Evolutionary conservation across 2,888 invertebrate species (phyloP).

Genomic region (Agonopterix arenella): DNA sequence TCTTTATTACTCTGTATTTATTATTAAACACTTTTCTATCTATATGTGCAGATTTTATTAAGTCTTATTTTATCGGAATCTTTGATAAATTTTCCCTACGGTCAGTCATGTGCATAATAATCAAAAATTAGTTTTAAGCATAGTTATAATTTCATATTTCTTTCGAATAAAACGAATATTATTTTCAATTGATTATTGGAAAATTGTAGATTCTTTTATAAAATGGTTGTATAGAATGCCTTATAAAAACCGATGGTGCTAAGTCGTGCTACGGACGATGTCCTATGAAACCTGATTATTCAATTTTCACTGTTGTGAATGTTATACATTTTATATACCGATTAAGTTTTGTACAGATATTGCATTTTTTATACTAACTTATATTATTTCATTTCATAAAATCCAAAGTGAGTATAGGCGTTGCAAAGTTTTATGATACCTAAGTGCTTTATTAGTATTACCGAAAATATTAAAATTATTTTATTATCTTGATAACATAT

Average conservation of each 20-base stretch:
- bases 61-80: conserved; percentile 14
- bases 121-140: too few relatives aligned
- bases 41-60: too few relatives aligned
- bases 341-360: conserved; percentile 62
- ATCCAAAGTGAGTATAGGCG: background rate
- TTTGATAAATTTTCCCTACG: conserved; percentile 5
- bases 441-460: too few relatives aligned
- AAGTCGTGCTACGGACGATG: conserved; percentile 68
- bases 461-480: too few relatives aligned
- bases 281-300: conserved; percentile 57
- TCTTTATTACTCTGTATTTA: too few relatives aligned
- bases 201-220: background rate
- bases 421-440: too few relatives aligned
- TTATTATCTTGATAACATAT: too few relatives aligned
- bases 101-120: conserved; percentile 28
- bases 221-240: conserved; percentile 22
- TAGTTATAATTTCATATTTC: too few relatives aligned
- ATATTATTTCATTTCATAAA: conserved; percentile 4
- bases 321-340: conserved; percentile 34
- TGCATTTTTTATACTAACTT: conserved; percentile 34
- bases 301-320: conserved; percentile 59
- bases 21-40: too few relatives aligned
- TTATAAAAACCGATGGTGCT: conserved; percentile 58
- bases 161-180: too few relatives aligned
- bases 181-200: too few relatives aligned